Evolutionary conservation across 2,888 invertebrate species (phyloP), one percentile per base, ranked within the genome.

Genomic region (Ceratothoa steindachneri): DNA sequence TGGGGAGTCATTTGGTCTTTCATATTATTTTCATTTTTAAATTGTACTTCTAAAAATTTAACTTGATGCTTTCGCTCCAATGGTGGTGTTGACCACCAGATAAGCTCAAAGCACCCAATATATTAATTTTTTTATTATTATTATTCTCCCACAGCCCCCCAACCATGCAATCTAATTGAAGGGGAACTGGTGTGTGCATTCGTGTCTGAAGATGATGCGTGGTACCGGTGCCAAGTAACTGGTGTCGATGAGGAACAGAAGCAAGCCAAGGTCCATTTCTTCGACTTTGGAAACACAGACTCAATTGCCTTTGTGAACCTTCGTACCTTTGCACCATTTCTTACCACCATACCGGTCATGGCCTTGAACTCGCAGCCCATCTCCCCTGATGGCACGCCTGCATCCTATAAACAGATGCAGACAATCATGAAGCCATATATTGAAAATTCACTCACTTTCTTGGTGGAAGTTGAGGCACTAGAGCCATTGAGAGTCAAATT

Each of bases 161-260:
- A 9, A n/a, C 68, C 68, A 53, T 19, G 15, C 19, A 52, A 28
- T 19, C 12, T 75, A 19, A 12, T 28, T 27, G 52, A 30, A 30
- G 75, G 75, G 2, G 72, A 75, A 30, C 9, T 75, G 30, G 69
- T 75, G 9, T 75, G 75, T 64, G 67, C 30, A 2, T 75, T 55
- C 64, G 9, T 69, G 3, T n/a, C 27, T 19, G 22, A 12, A 9
- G 72, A 72, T 24, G 28, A 28, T 12, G 7, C 28, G 22, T 75
- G 75, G 75, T 72, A 69, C 22, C 75, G 75, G 12, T 68, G 52
- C 0, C 30, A 69, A 53, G 69, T 75, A n/a, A 66, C 31, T 1
- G 19, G 55, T 4, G 67, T 74, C n/a, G 15, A 24, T 1, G 30
- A 67, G 31, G 67, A 19, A 30, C 3, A 27, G 9, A n/a, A n/a